These are phyloP conservation scores for Drosophila mauritiana DNA, from an alignment of 1,140 invertebrate species.

Conservation along the genomic window DNA sequence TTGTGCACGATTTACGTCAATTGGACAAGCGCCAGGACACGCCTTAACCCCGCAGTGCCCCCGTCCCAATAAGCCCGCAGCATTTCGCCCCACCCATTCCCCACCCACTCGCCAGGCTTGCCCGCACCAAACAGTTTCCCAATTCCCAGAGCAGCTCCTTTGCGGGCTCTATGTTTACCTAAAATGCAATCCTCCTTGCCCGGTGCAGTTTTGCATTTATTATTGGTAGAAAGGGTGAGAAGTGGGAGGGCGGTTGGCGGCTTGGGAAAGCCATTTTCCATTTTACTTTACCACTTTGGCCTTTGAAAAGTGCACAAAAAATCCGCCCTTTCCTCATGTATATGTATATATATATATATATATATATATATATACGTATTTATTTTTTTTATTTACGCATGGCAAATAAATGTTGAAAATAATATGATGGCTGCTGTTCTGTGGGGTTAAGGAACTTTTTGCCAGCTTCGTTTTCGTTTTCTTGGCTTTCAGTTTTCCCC, in stretches of 20 bases:
- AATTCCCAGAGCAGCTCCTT: slow-evolving; percentile 30
- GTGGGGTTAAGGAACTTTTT: slow-evolving; percentile 72
- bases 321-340: not conserved
- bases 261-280: slow-evolving; percentile 49
- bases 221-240: slow-evolving; percentile 41
- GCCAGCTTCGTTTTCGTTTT: slow-evolving; percentile 43
- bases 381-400: slow-evolving; percentile 66
- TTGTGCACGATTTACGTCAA: slow-evolving; percentile 77
- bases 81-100: not conserved
- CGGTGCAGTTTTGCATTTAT: slow-evolving; percentile 70
- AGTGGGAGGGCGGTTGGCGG: not conserved
- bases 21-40: slow-evolving; percentile 70
- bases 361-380: slow-evolving; percentile 2
- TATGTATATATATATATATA: slow-evolving; percentile 4
- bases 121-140: not conserved
- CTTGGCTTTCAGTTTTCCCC: slow-evolving; percentile 16
- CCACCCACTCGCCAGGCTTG: not conserved
- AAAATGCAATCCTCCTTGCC: slow-evolving; percentile 66
- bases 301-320: slow-evolving; percentile 37
- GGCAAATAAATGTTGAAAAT: slow-evolving; percentile 81
- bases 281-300: slow-evolving; percentile 50
- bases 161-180: slow-evolving; percentile 63
- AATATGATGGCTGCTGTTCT: slow-evolving; percentile 55
- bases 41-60: slow-evolving; percentile 42
- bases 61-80: slow-evolving; percentile 14